These are phyloP conservation scores for Cyphomyrmex costatus DNA, from an alignment of 1,140 invertebrate species.

Conservation along the genomic window DNA sequence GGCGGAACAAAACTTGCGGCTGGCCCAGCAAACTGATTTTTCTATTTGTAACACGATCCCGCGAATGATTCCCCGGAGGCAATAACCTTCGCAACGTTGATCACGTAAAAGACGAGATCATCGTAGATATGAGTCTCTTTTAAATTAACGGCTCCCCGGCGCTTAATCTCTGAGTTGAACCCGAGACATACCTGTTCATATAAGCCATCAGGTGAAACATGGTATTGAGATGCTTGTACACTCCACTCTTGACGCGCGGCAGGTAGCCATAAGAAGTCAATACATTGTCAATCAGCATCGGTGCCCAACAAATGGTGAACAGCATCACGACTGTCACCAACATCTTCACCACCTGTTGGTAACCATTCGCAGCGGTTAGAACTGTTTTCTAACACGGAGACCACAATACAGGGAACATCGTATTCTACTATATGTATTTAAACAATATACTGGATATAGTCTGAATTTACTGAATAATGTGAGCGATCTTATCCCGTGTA, in stretches of 20 bases:
- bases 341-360: conserved; percentile 90
- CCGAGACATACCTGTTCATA: conserved; percentile 88
- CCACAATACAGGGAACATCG: background rate
- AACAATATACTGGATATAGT: background rate
- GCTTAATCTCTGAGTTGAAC: background rate
- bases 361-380: background rate
- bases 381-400: background rate
- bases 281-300: conserved; percentile 89
- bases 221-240: conserved; percentile 89
- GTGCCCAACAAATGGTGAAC: conserved; percentile 91
- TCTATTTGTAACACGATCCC: conserved; percentile 20
- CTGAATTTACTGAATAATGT: conserved; percentile 9
- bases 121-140: background rate
- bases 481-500: background rate
- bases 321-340: conserved; percentile 90
- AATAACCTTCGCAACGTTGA: background rate
- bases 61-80: background rate
- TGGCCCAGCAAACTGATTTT: background rate
- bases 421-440: background rate
- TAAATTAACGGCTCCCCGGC: conserved; percentile 28
- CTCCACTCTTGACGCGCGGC: conserved; percentile 86
- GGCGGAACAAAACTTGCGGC: background rate
- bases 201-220: conserved; percentile 90
- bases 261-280: conserved; percentile 89
- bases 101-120: background rate